Conservation (phyloP, 1,140 invertebrate genomes). For the Lepidotrigona ventralis region DNA sequence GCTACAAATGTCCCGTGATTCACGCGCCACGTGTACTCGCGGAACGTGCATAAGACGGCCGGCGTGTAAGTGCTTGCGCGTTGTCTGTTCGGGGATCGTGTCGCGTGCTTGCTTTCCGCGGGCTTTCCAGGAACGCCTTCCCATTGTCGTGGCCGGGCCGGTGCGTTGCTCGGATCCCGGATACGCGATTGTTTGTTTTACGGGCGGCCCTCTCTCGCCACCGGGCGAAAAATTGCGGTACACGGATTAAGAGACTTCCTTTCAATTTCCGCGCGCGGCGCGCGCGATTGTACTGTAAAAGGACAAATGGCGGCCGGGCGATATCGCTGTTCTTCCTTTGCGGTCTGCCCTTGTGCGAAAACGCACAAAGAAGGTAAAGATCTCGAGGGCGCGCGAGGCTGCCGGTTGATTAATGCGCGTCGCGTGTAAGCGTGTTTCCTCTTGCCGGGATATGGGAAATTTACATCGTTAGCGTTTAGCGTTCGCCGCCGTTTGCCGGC, state of each 20-base stretch:
- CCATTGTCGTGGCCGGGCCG: constrained; percentile 38
- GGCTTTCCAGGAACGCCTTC: constrained; percentile 48
- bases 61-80: constrained; percentile 2
- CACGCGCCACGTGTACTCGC: constrained; percentile 43
- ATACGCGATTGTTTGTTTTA: constrained; percentile 42
- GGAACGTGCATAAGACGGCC: constrained; percentile 8
- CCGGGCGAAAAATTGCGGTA: constrained; percentile 13
- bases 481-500: neutral
- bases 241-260: constrained; percentile 42
- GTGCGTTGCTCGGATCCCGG: constrained; percentile 30
- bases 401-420: constrained; percentile 27
- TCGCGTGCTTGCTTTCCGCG: constrained; percentile 56
- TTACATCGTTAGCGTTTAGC: constrained; percentile 2
- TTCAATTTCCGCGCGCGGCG: constrained; percentile 16
- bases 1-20: constrained; percentile 47
- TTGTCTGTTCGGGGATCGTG: constrained; percentile 35
- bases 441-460: neutral
- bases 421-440: neutral
- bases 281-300: constrained; percentile 17
- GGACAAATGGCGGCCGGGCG: constrained; percentile 4
- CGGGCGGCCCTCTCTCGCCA: neutral
- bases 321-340: constrained; percentile 9
- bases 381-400: neutral
- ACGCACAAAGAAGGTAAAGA: constrained; percentile 4
- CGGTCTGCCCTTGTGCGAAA: neutral